A percentile compares a stretch with the other conserved stretches of the same genome.
Evolutionary conservation across 2,797 vertebrate genomes (phyloP).

Genomic region (Hephaestus fuliginosus): DNA sequence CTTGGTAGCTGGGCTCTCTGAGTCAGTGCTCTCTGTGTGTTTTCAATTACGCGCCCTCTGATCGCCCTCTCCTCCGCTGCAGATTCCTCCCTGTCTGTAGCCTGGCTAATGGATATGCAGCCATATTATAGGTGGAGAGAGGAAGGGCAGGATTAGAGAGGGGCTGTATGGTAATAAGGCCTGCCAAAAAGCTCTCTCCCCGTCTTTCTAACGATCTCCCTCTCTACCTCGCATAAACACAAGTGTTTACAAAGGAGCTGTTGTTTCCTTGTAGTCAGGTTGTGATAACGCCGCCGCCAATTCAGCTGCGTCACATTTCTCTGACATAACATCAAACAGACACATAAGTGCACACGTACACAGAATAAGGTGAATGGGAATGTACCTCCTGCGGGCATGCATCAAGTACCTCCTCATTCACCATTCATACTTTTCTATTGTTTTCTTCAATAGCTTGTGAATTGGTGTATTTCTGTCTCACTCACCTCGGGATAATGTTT

Average conservation of each 20-base stretch:
- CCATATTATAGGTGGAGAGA: conserved; percentile 72
- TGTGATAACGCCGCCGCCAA: conserved; percentile 57
- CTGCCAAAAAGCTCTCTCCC: conserved; percentile 63
- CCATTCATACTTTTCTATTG: conserved; percentile 55
- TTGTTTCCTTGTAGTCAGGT: conserved; percentile 66
- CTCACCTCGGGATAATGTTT: conserved; percentile 66
- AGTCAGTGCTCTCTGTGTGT: conserved; percentile 81
- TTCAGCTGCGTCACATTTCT: conserved; percentile 54
- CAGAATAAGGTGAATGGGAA: conserved; percentile 52
- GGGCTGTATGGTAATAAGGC: conserved; percentile 63
- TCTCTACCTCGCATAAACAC: conserved; percentile 59
- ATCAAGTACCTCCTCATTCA: conserved; percentile 44
- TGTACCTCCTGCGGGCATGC: conserved; percentile 42
- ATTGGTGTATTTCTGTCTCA: conserved; percentile 59
- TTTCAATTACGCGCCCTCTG: conserved; percentile 86
- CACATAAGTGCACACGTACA: conserved; percentile 23
- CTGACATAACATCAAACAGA: conserved; percentile 59
- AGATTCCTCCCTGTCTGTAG: conserved; percentile 66
- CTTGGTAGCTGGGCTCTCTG: conserved; percentile 79
- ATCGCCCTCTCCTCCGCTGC: conserved; percentile 74
- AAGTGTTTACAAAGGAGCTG: conserved; percentile 69
- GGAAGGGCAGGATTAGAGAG: conserved; percentile 72
- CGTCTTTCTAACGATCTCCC: background rate
- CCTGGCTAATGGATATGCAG: conserved; percentile 66
- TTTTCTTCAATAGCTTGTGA: conserved; percentile 37